Conservation (phyloP, 1,140 invertebrate species). For the Kradibia gibbosae region DNA sequence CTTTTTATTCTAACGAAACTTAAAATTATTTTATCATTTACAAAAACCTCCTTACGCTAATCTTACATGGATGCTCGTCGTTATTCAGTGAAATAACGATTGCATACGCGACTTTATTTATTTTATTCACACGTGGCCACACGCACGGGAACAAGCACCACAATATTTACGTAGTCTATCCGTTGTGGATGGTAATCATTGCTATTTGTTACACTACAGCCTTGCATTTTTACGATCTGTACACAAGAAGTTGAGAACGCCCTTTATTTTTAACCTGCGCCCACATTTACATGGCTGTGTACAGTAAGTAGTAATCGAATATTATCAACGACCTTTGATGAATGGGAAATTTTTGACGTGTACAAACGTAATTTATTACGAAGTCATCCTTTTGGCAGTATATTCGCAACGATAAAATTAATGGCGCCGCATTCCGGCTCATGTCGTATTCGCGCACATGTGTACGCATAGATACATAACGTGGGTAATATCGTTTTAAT, state of each 20-base stretch:
- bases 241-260: neutral
- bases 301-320: neutral
- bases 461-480: neutral
- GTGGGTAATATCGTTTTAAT: conserved; percentile 39
- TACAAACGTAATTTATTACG: neutral
- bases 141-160: conserved; percentile 17
- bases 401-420: neutral
- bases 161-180: conserved; percentile 15
- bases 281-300: too few species aligned
- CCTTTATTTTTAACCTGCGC: neutral
- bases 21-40: conserved; percentile 11
- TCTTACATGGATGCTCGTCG: neutral
- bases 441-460: neutral
- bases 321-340: neutral
- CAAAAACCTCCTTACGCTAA: conserved; percentile 49
- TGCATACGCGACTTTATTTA: conserved; percentile 11
- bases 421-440: neutral
- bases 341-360: neutral
- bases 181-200: neutral
- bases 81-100: conserved; percentile 12
- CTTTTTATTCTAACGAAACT: neutral
- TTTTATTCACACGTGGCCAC: conserved; percentile 34
- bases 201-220: neutral
- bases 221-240: neutral
- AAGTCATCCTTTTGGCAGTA: neutral